Evolutionary conservation across 2,113 vertebrate species (phyloP).

Genomic region (Thalassoma bifasciatum): DNA sequence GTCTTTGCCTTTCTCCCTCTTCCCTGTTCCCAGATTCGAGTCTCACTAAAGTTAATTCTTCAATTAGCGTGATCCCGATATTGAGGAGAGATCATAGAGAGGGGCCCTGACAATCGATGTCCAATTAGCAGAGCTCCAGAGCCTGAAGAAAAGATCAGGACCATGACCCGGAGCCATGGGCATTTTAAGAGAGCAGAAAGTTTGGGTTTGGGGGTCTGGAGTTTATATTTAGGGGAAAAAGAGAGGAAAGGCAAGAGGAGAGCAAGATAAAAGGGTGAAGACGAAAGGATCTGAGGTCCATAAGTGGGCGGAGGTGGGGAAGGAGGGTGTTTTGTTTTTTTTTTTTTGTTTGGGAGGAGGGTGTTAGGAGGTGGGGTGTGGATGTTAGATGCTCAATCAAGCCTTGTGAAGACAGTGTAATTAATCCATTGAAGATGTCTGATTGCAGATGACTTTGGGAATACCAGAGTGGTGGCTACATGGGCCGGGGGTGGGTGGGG

Average conservation of each 20-base stretch:
- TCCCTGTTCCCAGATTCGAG: slow-evolving; percentile 54
- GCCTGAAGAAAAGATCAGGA: slow-evolving; percentile 21
- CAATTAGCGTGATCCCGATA: slow-evolving; percentile 79
- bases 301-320: slow-evolving; percentile 66
- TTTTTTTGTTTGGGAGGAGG: background rate
- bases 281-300: slow-evolving; percentile 38
- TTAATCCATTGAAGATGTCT: slow-evolving; percentile 86
- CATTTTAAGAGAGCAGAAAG: slow-evolving; percentile 44
- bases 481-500: slow-evolving; percentile 49
- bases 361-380: slow-evolving; percentile 64
- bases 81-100: slow-evolving; percentile 80
- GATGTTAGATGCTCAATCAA: slow-evolving; percentile 81
- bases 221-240: slow-evolving; percentile 33
- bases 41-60: slow-evolving; percentile 80
- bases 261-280: slow-evolving; percentile 45
- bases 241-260: background rate
- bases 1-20: slow-evolving; percentile 53
- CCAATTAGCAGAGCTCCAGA: slow-evolving; percentile 77
- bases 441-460: slow-evolving; percentile 86
- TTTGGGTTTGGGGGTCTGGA: slow-evolving; percentile 33
- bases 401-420: slow-evolving; percentile 80
- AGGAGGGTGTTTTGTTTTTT: slow-evolving; percentile 22
- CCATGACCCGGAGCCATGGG: slow-evolving; percentile 19
- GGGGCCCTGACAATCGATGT: slow-evolving; percentile 77
- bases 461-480: slow-evolving; percentile 63